A percentile compares a stretch with the other conserved stretches of the same genome.
Conservation (phyloP, 1,140 invertebrate species). For the Periplaneta americana region DNA sequence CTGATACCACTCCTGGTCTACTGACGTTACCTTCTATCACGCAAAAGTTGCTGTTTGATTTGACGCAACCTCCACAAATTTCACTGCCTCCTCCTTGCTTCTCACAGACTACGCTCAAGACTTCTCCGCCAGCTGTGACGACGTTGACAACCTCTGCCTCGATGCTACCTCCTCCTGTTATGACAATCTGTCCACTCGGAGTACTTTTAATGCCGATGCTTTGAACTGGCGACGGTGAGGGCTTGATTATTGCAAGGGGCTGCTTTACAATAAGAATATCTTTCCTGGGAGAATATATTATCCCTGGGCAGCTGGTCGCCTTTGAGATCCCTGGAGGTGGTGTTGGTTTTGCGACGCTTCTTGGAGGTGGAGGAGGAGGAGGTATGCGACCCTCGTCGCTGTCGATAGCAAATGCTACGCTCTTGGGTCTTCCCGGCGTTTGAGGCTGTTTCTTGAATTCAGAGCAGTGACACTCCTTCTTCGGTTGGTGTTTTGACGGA, state of each 20-base stretch:
- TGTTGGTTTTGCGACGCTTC: not conserved
- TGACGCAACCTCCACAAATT: not conserved
- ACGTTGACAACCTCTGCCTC: not conserved
- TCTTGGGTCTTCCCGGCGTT: not conserved
- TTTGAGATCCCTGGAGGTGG: not conserved
- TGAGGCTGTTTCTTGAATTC: not conserved
- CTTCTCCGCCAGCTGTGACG: not conserved
- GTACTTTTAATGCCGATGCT: not conserved
- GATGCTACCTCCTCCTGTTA: not conserved
- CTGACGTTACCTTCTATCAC: not conserved
- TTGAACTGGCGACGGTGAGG: not conserved
- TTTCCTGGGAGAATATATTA: not conserved
- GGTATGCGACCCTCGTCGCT: not conserved
- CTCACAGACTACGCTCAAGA: not conserved
- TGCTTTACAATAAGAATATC: not conserved
- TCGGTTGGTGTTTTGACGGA: not conserved
- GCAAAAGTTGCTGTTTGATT: not conserved
- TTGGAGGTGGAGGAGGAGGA: not conserved
- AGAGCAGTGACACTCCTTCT: not conserved
- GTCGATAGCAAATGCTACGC: constrained; percentile 12
- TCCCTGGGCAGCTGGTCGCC: not conserved
- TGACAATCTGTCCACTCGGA: not conserved
- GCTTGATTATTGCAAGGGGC: not conserved
- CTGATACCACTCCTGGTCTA: not conserved
- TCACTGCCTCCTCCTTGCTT: not conserved